These are phyloP conservation scores for Spinibarbus caldwelli DNA, from an alignment of 2,797 vertebrate genomes.

Conservation along the genomic window DNA sequence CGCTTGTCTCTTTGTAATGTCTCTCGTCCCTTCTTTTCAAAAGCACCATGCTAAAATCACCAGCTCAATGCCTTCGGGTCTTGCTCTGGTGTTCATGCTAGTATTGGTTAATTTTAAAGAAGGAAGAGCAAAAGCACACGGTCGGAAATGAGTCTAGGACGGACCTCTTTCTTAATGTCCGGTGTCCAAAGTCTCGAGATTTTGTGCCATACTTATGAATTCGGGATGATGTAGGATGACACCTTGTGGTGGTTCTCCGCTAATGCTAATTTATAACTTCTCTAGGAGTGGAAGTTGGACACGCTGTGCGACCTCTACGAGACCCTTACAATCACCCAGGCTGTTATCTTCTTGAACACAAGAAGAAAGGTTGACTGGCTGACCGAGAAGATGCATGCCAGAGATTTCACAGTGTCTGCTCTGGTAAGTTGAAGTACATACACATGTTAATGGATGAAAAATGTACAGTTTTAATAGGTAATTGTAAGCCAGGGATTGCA, in stretches of 20 bases:
- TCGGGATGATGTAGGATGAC: neutral
- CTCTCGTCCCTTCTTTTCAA: conserved; percentile 78
- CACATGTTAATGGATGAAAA: neutral
- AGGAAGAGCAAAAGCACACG: conserved; percentile 83
- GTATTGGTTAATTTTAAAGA: conserved; percentile 86
- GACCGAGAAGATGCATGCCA: conserved; percentile 97
- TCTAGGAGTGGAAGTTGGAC: conserved; percentile 97
- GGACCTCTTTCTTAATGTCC: conserved; percentile 99
- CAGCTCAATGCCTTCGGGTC: conserved; percentile 70
- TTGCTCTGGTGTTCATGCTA: conserved; percentile 85
- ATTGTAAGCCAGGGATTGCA: neutral
- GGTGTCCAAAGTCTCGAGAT: conserved; percentile 85
- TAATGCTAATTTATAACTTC: neutral
- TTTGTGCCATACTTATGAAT: conserved; percentile 79
- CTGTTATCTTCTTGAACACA: conserved; percentile 98
- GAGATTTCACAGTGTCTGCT: conserved; percentile 98
- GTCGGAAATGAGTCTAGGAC: conserved; percentile 79
- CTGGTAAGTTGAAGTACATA: conserved; percentile 79
- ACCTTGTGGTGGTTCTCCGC: neutral
- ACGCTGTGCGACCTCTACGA: conserved; percentile 97
- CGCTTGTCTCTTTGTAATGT: neutral
- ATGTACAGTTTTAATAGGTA: neutral
- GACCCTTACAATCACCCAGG: conserved; percentile 97
- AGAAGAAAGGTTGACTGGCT: conserved; percentile 99
- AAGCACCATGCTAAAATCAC: conserved; percentile 93